Evolutionary conservation across 2,888 invertebrate species (phyloP).

Genomic region (Chymomyza amoena): DNA sequence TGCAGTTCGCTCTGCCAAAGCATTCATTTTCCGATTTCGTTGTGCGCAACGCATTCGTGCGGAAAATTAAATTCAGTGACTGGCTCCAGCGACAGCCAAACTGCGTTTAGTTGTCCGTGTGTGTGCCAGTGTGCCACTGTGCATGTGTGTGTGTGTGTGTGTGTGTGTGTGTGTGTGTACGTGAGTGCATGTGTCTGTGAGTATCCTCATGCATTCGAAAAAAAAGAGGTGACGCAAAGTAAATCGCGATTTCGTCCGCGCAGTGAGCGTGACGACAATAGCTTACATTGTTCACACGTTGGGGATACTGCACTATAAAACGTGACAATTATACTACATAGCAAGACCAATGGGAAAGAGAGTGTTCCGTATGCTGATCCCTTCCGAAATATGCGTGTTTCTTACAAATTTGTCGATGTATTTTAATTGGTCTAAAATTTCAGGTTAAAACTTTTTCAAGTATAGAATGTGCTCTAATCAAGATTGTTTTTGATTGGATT

Average conservation of each 20-base stretch:
- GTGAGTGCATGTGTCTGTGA: background rate
- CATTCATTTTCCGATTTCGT: constrained; percentile 48
- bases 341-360: too few species aligned
- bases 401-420: too few species aligned
- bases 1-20: background rate
- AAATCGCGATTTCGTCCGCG: background rate
- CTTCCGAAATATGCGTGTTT: too few species aligned
- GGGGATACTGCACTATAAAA: background rate
- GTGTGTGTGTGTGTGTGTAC: constrained; percentile 1
- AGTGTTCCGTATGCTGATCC: background rate
- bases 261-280: background rate
- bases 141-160: background rate
- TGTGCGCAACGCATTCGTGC: constrained; percentile 57
- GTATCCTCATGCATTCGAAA: background rate
- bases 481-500: too few species aligned
- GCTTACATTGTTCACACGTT: background rate
- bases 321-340: background rate
- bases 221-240: constrained; percentile 8
- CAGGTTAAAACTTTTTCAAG: too few species aligned
- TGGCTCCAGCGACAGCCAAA: constrained; percentile 1
- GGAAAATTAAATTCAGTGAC: constrained; percentile 69
- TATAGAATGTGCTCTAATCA: too few species aligned
- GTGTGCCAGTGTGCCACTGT: background rate
- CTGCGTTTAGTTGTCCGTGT: constrained; percentile 16
- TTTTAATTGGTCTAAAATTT: too few species aligned